phyloP scores from a whole-genome alignment of 2,113 vertebrate species.

The Clarias macrocephalus region DNA sequence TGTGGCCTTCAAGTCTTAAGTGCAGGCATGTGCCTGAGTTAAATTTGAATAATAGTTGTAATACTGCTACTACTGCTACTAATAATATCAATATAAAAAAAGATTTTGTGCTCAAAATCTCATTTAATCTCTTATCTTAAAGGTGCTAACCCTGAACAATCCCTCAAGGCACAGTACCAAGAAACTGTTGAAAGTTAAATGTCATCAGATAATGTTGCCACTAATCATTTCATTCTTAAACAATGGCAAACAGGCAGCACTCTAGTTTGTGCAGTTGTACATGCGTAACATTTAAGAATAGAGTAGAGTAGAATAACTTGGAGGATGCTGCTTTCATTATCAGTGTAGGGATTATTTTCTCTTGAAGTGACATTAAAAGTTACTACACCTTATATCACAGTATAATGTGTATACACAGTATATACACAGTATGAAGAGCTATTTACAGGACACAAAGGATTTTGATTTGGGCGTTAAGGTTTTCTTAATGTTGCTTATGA shows the following conservation, averaged over 20 bases:
- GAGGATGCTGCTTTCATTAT: neutral
- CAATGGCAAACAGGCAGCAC: neutral
- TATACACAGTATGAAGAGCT: neutral
- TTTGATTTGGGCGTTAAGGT: neutral
- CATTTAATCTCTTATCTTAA: neutral
- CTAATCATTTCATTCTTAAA: neutral
- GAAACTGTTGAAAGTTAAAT: neutral
- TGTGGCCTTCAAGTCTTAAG: conserved; percentile 8
- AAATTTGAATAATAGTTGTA: neutral
- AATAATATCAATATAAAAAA: neutral
- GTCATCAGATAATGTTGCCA: neutral
- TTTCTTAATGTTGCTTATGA: neutral
- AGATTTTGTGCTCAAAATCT: neutral
- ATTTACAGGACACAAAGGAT: neutral
- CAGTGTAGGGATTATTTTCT: too few relatives aligned
- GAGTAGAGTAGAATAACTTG: neutral
- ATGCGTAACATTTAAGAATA: neutral
- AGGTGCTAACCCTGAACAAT: neutral
- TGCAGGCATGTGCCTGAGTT: neutral
- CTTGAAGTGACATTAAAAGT: neutral
- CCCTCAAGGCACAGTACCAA: neutral
- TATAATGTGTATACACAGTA: neutral
- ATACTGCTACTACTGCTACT: neutral
- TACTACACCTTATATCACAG: neutral
- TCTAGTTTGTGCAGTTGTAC: neutral